Conservation (phyloP, 1,140 invertebrate species). For the Plutomurus gul region DNA sequence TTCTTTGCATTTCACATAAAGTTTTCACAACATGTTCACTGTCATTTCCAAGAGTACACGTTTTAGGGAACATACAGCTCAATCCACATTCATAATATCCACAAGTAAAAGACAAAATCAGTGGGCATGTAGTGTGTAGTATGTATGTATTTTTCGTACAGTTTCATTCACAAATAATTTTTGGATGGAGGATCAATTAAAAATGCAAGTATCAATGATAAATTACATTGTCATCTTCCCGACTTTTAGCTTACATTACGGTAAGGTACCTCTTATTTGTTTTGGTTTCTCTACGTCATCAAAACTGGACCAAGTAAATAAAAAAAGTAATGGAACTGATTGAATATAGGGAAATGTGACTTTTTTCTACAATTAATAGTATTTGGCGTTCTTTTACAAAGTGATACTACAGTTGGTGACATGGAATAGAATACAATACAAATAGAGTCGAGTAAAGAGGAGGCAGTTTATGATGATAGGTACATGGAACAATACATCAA, state of each 20-base stretch:
- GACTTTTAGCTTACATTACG: slow-evolving; percentile 8
- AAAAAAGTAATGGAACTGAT: background rate
- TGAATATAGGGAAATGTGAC: too few species aligned
- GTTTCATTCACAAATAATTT: slow-evolving; percentile 19
- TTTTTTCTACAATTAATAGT: slow-evolving; percentile 3
- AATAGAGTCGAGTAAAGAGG: background rate
- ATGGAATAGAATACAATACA: background rate
- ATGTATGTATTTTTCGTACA: slow-evolving; percentile 23
- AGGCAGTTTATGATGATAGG: slow-evolving; percentile 21
- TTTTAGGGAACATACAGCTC: slow-evolving; percentile 23
- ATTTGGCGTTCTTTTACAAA: slow-evolving; percentile 24
- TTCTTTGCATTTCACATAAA: slow-evolving; percentile 33
- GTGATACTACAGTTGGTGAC: background rate
- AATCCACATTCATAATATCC: slow-evolving; percentile 23
- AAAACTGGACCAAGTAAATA: background rate
- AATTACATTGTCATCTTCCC: slow-evolving; percentile 17
- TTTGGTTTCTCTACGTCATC: background rate
- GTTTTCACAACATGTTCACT: slow-evolving; percentile 30
- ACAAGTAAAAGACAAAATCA: slow-evolving; percentile 29
- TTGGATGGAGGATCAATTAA: slow-evolving; percentile 27
- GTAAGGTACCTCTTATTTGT: slow-evolving; percentile 21
- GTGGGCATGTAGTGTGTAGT: slow-evolving; percentile 11
- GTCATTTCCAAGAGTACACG: slow-evolving; percentile 27
- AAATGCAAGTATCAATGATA: slow-evolving; percentile 25
- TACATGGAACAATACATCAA: background rate